Evolutionary conservation across 2,888 invertebrate genomes (phyloP), one percentile per base, ranked within the genome.

Genomic region (Ectemnius cavifrons): DNA sequence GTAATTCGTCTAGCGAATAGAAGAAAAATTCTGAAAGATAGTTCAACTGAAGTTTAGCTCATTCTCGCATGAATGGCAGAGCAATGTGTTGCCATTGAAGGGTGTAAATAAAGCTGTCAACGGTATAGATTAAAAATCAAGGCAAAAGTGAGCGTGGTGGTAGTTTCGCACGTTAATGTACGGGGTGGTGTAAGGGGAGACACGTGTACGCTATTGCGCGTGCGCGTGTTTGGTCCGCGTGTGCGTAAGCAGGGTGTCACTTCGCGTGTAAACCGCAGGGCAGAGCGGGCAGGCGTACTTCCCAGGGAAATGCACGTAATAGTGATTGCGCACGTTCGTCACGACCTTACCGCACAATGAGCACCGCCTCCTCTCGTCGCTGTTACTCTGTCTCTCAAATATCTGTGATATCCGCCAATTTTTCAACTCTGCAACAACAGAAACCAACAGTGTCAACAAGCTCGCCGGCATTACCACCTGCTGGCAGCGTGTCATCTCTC

Each of bases 331-430:
- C 76, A 93, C 93, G 90, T 93, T 93, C 91, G 93, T 93, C 83
- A 93, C 93, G 86, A 93, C 92, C 91, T 93, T 93, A 85, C 93
- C 93, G 90, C 93, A 93, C 87, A 93, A 91, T 83, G 92, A 92
- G 90, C 93, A 93, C 84, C 93, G 91, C 87, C 92, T 91, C 88
- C 92, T 90, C 89, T 93, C 93, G 90, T 93, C 93, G 92, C 91
- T 92, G 86, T 91, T 91, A 86, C 92, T 93, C 83, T 93, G 93
- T 86, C 93, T 91, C 90, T 93, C 93, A 91, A 93, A 93, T 88
- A 93, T 92, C 90, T 93, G 93, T 85, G 93, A 93, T 87, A 93
- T 93, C 88, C 91, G 91, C 91, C 91, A 91, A 91, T 90, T 92
- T 91, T 93, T 93, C 86, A 92, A 90, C 91, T 93, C 93, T 93